phyloP scores from a whole-genome alignment of 2,797 vertebrate genomes.

The Channa striata region DNA sequence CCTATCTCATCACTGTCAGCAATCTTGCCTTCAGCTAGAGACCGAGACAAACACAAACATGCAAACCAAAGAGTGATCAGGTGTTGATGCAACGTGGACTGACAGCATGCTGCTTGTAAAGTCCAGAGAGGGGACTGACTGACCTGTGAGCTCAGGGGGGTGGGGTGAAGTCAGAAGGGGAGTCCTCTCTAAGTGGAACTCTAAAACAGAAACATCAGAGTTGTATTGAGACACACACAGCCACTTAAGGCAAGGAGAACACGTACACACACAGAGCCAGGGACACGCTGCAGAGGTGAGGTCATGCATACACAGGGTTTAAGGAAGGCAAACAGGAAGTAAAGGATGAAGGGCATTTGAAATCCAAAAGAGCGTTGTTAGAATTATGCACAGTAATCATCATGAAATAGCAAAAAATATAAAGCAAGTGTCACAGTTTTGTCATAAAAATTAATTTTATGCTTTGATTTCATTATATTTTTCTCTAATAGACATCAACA shows the following conservation, averaged over 20 bases:
- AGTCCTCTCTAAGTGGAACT: conserved; percentile 99
- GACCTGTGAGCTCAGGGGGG: conserved; percentile 99
- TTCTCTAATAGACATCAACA: conserved; percentile 19
- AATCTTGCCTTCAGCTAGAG: conserved; percentile 53
- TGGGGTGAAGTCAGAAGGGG: conserved; percentile 99
- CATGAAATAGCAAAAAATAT: conserved; percentile 27
- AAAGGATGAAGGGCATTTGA: conserved; percentile 32
- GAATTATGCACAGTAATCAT: conserved; percentile 16
- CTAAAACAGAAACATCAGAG: conserved; percentile 98
- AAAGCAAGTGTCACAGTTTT: conserved; percentile 34
- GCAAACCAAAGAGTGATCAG: conserved; percentile 60
- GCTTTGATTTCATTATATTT: conserved; percentile 14
- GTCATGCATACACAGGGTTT: conserved; percentile 38
- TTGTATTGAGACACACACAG: conserved; percentile 86
- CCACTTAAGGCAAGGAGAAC: conserved; percentile 39
- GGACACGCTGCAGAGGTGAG: conserved; percentile 47
- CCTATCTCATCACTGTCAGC: conserved; percentile 41
- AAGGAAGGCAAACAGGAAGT: conserved; percentile 46
- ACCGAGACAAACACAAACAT: conserved; percentile 69
- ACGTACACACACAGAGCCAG: conserved; percentile 35
- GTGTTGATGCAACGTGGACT: conserved; percentile 47
- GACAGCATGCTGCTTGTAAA: conserved; percentile 85
- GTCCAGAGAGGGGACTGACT: conserved; percentile 92
- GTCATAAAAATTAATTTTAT: conserved; percentile 16
- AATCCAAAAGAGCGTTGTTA: conserved; percentile 23